Evolutionary conservation across 92 coral and sea anemone genomes (phyloP), one percentile per base, ranked within the genome.

Genomic region (Palythoa grandiflora): DNA sequence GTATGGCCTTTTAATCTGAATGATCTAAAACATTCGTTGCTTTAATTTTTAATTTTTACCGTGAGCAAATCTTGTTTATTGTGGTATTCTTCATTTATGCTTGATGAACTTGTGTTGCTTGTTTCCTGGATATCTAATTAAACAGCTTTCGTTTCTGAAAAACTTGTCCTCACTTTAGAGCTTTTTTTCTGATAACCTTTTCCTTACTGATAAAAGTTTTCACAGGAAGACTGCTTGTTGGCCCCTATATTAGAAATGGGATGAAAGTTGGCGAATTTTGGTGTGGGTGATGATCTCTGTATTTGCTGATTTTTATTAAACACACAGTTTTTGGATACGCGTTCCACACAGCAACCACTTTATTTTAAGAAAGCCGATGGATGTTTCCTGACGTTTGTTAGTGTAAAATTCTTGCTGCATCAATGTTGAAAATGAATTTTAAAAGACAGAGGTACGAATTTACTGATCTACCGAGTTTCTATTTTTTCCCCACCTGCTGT

Each of bases 61-160:
- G 3, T 17, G 83, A 15, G 48, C 12, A 70, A 77, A 57, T 77
- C 83, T 77, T 77, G 39, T 77, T 77, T 77, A 54, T 37, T 53
- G 83, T 54, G 54, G 13, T 48, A 38, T 77, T 77, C 83, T 77
- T 77, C 83, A 77, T 81, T 81, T 81, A 44, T 39, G 86, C 75
- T 63, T 81, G 86, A 81, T 65, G 51, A 81, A 81, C 86, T 65
- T 81, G 2, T 66, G 13, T 48, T 60, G 48, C n/a, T 81, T 66
- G 63, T 68, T 78, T 81, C 60, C 71, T 4, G n/a, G 75, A 71
- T 47, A 21, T 20, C 47, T 63, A 65, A 68, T 81, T 66, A 66
- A 44, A 35, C 44, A 81, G 51, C 53, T n/a, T 79, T 79, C 57
- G 6, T 81, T 51, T 60, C 3, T 3, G 15, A 21, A 21, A 77